A percentile compares a stretch with the other conserved stretches of the same genome.
Evolutionary conservation across 2,113 vertebrate genomes (phyloP).

Genomic region (Gallinago media): DNA sequence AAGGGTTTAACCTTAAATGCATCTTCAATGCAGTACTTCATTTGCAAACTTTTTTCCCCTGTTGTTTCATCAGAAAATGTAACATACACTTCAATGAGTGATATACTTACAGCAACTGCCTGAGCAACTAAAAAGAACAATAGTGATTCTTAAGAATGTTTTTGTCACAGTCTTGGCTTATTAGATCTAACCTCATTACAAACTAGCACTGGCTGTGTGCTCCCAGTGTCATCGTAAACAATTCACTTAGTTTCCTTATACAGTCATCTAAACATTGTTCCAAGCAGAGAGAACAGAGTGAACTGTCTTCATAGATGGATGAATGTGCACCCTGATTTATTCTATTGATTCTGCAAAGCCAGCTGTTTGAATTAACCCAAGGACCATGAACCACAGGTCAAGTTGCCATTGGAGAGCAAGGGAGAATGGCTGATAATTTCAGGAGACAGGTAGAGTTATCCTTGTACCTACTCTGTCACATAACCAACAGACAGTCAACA

Average conservation of each 20-base stretch:
- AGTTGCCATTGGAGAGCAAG: not conserved
- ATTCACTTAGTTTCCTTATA: not conserved
- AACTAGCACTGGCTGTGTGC: not conserved
- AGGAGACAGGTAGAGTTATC: not conserved
- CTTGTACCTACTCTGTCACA: not conserved
- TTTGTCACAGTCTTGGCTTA: not conserved
- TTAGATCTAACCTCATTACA: not conserved
- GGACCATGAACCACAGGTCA: not conserved
- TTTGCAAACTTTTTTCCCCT: not conserved
- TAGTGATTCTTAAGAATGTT: not conserved
- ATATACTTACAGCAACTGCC: not conserved
- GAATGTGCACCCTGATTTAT: not conserved
- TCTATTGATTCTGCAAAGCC: not conserved
- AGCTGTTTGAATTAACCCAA: not conserved
- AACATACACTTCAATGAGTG: accelerated
- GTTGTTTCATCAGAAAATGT: not conserved
- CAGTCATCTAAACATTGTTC: not conserved
- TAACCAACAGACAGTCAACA: not conserved
- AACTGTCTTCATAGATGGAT: not conserved
- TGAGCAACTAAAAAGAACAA: not conserved
- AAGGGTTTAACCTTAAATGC: not conserved
- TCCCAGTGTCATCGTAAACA: not conserved
- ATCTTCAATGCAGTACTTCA: not conserved
- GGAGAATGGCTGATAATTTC: not conserved
- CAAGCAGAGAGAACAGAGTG: not conserved